Conservation (phyloP, 2,113 vertebrate genomes). For the Coturnix japonica region DNA sequence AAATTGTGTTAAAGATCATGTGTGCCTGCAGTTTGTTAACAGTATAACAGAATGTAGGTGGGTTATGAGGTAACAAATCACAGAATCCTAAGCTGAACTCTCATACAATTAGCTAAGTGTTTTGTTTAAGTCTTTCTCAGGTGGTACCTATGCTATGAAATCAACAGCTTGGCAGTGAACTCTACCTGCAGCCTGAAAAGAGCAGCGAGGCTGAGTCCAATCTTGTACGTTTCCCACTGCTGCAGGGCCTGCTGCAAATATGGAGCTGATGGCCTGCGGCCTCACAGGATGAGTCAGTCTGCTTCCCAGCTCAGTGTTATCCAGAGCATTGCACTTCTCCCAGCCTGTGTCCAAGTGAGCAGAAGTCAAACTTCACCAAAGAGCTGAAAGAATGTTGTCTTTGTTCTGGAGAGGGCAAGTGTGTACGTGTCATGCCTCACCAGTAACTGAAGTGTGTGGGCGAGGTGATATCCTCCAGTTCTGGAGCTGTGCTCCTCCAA, state of each 20-base stretch:
- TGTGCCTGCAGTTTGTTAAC: neutral
- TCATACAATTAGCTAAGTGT: neutral
- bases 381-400: neutral
- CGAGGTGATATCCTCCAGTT: neutral
- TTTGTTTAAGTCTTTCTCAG: neutral
- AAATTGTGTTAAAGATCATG: neutral
- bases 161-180: neutral
- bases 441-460: neutral
- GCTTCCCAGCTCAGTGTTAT: neutral
- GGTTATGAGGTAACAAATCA: neutral
- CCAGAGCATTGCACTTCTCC: neutral
- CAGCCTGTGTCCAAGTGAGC: neutral
- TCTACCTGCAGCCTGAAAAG: neutral
- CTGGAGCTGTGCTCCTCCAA: neutral
- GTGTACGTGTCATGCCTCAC: neutral
- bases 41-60: neutral
- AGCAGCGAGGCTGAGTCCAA: neutral
- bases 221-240: neutral
- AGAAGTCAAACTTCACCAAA: neutral
- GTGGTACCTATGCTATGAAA: neutral
- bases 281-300: neutral
- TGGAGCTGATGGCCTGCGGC: neutral
- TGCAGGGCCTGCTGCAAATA: neutral
- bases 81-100: neutral
- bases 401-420: neutral